Conservation (phyloP, 1,140 invertebrate species). For the Galendromus occidentalis region DNA sequence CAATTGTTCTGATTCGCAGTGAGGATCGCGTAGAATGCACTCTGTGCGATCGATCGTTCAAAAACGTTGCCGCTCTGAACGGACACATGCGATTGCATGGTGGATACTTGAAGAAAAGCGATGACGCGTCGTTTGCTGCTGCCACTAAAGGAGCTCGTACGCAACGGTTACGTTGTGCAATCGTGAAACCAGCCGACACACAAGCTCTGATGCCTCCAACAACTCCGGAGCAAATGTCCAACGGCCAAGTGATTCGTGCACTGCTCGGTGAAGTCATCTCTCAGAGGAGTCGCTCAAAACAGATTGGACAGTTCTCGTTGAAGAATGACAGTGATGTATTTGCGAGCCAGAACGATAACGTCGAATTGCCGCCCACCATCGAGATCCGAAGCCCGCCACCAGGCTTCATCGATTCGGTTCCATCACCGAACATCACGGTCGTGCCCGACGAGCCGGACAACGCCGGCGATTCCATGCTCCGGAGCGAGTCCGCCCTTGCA, state of each 20-base stretch:
- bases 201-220: slow-evolving; percentile 11
- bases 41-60: slow-evolving; percentile 79
- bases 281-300: background rate
- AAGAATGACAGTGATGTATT: background rate
- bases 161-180: background rate
- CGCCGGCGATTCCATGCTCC: too few relatives aligned
- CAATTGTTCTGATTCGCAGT: slow-evolving; percentile 3
- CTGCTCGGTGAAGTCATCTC: slow-evolving; percentile 7
- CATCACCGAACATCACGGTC: too few relatives aligned
- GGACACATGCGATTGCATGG: slow-evolving; percentile 91
- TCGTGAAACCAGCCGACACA: background rate
- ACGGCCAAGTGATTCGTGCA: slow-evolving; percentile 5
- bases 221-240: background rate
- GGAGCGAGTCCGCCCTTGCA: too few relatives aligned
- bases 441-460: too few relatives aligned
- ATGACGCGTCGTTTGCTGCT: background rate
- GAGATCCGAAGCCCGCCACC: background rate
- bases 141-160: background rate
- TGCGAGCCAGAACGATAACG: background rate
- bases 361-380: background rate
- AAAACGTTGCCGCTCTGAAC: slow-evolving; percentile 87
- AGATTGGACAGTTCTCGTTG: background rate
- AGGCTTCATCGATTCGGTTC: too few relatives aligned
- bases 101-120: slow-evolving; percentile 72
- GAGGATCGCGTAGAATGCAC: slow-evolving; percentile 65